phyloP scores from a whole-genome alignment of 2,113 vertebrate species.

The Coryphaenoides rupestris region DNA sequence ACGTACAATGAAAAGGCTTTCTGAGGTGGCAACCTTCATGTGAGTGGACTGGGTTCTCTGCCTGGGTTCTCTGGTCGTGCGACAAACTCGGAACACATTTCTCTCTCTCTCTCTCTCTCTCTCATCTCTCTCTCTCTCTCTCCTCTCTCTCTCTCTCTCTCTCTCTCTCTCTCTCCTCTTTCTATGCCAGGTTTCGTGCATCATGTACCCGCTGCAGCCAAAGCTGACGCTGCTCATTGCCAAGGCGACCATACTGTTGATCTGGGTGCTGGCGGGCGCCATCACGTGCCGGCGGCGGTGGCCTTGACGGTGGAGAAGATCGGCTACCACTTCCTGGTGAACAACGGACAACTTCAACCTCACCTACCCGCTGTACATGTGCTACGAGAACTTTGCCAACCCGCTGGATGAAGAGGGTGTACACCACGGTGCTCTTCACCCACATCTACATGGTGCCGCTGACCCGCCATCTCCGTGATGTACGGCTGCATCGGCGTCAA shows the following conservation, averaged over 20 bases:
- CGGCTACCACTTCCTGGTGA: conserved; percentile 68
- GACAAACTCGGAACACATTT: too few species aligned
- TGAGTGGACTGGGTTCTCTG: too few species aligned
- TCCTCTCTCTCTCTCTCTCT: conserved; percentile 4
- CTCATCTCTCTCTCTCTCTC: too few species aligned
- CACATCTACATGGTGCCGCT: conserved; percentile 77
- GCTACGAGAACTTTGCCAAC: conserved; percentile 76
- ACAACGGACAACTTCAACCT: conserved; percentile 63
- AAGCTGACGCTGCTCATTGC: conserved; percentile 69
- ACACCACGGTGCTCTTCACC: conserved; percentile 74
- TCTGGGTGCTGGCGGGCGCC: conserved; percentile 72
- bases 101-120: too few species aligned
- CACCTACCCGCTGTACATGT: conserved; percentile 67
- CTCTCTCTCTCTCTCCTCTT: too few species aligned
- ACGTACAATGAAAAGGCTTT: too few species aligned
- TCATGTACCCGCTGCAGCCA: conserved; percentile 74
- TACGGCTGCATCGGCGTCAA: conserved; percentile 74
- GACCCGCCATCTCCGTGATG: conserved; percentile 69
- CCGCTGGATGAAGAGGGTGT: conserved; percentile 74
- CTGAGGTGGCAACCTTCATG: too few species aligned
- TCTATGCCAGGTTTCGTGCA: conserved; percentile 73
- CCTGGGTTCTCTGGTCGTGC: too few species aligned
- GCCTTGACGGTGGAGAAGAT: conserved; percentile 69
- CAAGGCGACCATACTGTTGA: conserved; percentile 68
- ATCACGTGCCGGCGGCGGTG: conserved; percentile 74